A percentile compares a stretch with the other conserved stretches of the same genome.
Conservation (phyloP, 2,888 invertebrate species). For the Drosophila antonietae region DNA sequence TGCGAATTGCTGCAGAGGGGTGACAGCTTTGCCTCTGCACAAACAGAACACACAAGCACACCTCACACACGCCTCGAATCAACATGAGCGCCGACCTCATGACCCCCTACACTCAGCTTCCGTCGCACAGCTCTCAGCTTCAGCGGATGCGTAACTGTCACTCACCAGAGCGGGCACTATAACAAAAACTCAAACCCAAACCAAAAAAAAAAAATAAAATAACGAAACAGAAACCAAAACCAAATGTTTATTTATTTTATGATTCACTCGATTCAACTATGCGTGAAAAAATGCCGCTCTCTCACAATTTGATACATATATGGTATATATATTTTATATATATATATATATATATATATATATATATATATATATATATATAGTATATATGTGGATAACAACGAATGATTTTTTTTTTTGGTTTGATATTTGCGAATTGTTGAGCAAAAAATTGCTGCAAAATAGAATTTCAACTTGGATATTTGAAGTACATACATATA, state of each 20-base stretch:
- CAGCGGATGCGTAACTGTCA: slow-evolving; percentile 68
- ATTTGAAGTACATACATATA: slow-evolving; percentile 23
- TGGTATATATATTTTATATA: slow-evolving; percentile 3
- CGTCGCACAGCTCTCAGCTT: slow-evolving; percentile 3
- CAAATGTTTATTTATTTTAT: slow-evolving; percentile 43
- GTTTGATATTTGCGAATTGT: slow-evolving; percentile 53
- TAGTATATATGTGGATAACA: not conserved
- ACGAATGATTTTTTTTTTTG: slow-evolving; percentile 20
- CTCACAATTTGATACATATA: slow-evolving; percentile 51
- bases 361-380: too few relatives aligned
- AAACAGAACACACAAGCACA: slow-evolving; percentile 2
- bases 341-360: too few relatives aligned
- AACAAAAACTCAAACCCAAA: slow-evolving; percentile 23
- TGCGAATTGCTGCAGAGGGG: slow-evolving; percentile 30
- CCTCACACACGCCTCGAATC: slow-evolving; percentile 2
- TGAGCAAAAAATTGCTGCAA: slow-evolving; percentile 40
- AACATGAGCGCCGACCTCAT: slow-evolving; percentile 27
- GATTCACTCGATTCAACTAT: slow-evolving; percentile 53
- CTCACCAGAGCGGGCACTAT: slow-evolving; percentile 52
- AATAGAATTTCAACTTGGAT: slow-evolving; percentile 44
- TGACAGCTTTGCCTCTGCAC: slow-evolving; percentile 31
- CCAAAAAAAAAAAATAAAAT: slow-evolving; percentile 1
- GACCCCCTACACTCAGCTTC: slow-evolving; percentile 10
- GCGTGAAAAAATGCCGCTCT: slow-evolving; percentile 53
- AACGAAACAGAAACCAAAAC: slow-evolving; percentile 14